A percentile compares a stretch with the other conserved stretches of the same genome.
These are phyloP conservation scores for Hyles vespertilio DNA, from an alignment of 1,140 invertebrate species.

Conservation along the genomic window DNA sequence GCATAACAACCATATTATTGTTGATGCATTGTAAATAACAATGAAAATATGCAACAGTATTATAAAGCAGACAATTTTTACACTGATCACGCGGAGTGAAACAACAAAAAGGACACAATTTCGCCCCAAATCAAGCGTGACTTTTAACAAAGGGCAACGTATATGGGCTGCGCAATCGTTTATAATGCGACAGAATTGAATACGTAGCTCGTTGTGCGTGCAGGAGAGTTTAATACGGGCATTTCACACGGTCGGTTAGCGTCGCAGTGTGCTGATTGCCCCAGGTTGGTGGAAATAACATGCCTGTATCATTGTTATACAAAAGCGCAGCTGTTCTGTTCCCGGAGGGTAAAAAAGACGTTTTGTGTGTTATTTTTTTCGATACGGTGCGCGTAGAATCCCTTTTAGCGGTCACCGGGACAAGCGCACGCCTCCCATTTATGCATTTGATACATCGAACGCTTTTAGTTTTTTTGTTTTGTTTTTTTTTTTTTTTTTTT, in stretches of 20 bases:
- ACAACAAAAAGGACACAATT: conserved; percentile 72
- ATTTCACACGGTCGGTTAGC: conserved; percentile 36
- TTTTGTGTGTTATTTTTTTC: conserved; percentile 59
- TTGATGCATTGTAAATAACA: conserved; percentile 9
- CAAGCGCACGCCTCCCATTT: conserved; percentile 45
- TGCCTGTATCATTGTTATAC: conserved; percentile 71
- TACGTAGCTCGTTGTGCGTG: conserved; percentile 15
- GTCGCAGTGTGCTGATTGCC: conserved; percentile 58
- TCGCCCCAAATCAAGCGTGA: conserved; percentile 69
- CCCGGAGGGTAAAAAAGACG: conserved; percentile 66
- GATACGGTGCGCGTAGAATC: conserved; percentile 35
- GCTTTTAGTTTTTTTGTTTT: conserved; percentile 14
- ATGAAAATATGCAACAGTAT: conserved; percentile 29
- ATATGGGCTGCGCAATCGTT: conserved; percentile 47
- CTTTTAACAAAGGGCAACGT: conserved; percentile 62
- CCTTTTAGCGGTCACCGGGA: conserved; percentile 66
- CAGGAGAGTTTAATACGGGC: conserved; percentile 6
- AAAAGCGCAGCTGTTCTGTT: conserved; percentile 67
- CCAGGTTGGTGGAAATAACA: conserved; percentile 54
- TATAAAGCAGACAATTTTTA: conserved; percentile 50
- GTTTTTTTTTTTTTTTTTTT: too few relatives aligned
- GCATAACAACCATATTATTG: conserved; percentile 1
- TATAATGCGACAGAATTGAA: conserved; percentile 41
- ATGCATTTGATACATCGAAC: conserved; percentile 46
- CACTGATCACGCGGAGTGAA: conserved; percentile 60